phyloP scores from a whole-genome alignment of 92 coral and sea anemone genomes.

The Metridium senile region DNA sequence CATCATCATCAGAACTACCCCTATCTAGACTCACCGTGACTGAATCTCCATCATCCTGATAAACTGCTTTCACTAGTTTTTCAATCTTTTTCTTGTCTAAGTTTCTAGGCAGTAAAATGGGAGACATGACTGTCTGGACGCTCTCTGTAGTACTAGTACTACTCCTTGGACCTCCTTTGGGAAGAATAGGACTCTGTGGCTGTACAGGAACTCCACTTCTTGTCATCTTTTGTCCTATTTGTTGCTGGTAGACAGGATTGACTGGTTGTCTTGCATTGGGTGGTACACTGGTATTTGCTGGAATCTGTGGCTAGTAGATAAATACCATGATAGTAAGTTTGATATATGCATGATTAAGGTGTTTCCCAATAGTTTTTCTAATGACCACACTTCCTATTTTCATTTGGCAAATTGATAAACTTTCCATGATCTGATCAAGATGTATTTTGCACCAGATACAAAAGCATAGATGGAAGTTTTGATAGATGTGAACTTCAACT shows the following conservation, averaged over 20 bases:
- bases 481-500: neutral
- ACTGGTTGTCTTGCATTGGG: constrained; percentile 5
- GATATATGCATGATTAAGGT: neutral
- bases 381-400: no score
- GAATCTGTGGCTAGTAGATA: neutral
- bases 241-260: neutral
- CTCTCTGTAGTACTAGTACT: constrained; percentile 46
- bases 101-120: constrained; percentile 40
- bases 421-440: no score
- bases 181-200: constrained; percentile 21
- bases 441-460: no score
- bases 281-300: constrained; percentile 4
- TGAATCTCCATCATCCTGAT: constrained; percentile 58
- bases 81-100: constrained; percentile 59
- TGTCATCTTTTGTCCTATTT: neutral
- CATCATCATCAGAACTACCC: neutral
- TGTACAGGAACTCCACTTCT: neutral
- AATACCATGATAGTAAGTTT: neutral
- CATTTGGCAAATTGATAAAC: no score
- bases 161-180: constrained; percentile 34
- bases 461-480: no score
- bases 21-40: constrained; percentile 44
- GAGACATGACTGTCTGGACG: constrained; percentile 48
- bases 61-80: constrained; percentile 50
- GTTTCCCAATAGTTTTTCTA: no score